Base-by-base conservation (phyloP, 2,797 vertebrate genomes). In the Paramormyrops hopkinsi region DNA sequence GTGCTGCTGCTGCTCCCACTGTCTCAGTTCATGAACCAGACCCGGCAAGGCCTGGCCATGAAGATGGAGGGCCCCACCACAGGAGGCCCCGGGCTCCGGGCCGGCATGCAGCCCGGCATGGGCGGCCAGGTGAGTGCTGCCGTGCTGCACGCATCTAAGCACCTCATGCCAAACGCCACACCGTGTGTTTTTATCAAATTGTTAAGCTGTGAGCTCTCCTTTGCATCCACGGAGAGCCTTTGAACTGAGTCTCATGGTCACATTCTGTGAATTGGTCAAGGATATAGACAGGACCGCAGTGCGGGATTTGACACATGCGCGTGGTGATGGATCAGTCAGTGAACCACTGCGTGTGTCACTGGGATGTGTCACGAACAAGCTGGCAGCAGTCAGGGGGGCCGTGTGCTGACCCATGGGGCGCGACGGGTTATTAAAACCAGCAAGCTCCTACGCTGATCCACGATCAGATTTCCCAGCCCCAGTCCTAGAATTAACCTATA, bases 11-110 rank as follows among this genome's bases (percentile, higher is more conserved):
- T 46, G 76, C 9, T 84, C 22, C 4, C n/a, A 3, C 17, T 22
- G 9, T 12, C 19, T 0, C 94, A 99, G 98, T 98, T 99, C 91
- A 95, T 99, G 96, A 99, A 99, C 94, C 98, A 99, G 95, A 97
- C 95, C 14, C 95, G 97, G 85, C 98, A 98, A 93, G 94, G 94
- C 0, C 96, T 98, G 56, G 96, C 95, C 83, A 97, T 99, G 93
- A 99, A 98, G 93, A 97, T 99, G 94, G 99, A 99, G 89, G 97
- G 92, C 69, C 90, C 95, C 2, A 93, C 96, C 1, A 94, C 94
- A 88, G 96, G 93, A 84, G 96, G 94, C 88, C 95, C 97, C 0
- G 94, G 94, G 69, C 96, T 99, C 96, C 96, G 97, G 90, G 96
- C 97, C 3, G 96, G 96, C 90, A 96, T 98, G 96, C 88, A 65